phyloP scores from a whole-genome alignment of 2,888 invertebrate species.

The Teleiodes luculella region DNA sequence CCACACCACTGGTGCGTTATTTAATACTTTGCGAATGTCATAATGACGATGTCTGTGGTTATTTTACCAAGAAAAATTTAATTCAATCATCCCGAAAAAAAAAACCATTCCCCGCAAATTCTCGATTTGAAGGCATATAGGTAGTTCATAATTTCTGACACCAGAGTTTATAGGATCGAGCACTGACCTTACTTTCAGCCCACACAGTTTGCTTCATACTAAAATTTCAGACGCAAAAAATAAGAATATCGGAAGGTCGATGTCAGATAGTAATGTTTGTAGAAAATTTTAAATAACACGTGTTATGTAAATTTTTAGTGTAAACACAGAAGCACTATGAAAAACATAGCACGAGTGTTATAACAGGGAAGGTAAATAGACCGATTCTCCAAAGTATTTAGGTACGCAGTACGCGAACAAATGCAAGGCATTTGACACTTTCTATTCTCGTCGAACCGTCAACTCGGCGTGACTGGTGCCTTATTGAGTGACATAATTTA shows the following conservation, averaged over 20 bases:
- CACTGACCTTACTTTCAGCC: no score
- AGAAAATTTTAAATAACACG: conserved; percentile 4
- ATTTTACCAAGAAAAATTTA: no score
- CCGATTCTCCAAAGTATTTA: conserved; percentile 45
- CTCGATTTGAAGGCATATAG: no score
- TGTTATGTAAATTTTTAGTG: conserved; percentile 23
- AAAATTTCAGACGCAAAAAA: neutral
- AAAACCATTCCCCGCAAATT: no score
- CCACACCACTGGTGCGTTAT: neutral
- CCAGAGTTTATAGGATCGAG: no score
- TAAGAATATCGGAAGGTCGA: neutral
- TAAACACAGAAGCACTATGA: neutral
- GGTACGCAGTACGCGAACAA: conserved; percentile 43
- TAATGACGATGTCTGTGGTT: neutral
- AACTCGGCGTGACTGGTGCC: conserved; percentile 43
- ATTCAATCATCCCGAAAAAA: no score
- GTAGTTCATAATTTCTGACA: no score
- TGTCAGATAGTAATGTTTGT: neutral
- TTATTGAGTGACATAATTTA: conserved; percentile 53
- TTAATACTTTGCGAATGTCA: neutral
- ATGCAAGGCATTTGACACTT: conserved; percentile 63
- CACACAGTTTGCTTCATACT: no score
- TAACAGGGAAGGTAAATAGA: conserved; percentile 35
- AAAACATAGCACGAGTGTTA: conserved; percentile 31
- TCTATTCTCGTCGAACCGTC: conserved; percentile 62